Conservation (phyloP, 2,888 invertebrate genomes). For the Acleris cristana region DNA sequence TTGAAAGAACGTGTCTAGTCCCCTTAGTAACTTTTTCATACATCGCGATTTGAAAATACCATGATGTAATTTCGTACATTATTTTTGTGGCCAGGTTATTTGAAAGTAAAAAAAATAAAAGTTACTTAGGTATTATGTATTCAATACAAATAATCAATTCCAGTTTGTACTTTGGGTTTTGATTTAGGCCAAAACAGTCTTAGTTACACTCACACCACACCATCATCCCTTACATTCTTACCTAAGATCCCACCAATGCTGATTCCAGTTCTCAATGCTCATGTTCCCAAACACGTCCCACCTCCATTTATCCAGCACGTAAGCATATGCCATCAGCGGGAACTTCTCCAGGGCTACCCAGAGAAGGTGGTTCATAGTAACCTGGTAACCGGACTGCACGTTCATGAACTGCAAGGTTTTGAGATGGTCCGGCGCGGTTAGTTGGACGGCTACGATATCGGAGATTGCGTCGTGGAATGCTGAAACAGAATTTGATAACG, state of each 20-base stretch:
- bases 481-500: conserved; percentile 45
- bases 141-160: too few species aligned
- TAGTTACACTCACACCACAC: too few species aligned
- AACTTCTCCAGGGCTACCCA: conserved; percentile 75
- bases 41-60: too few species aligned
- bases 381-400: conserved; percentile 63
- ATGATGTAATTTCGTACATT: too few species aligned
- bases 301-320: conserved; percentile 74
- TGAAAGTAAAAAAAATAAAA: too few species aligned
- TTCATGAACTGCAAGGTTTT: conserved; percentile 69
- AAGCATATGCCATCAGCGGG: conserved; percentile 75
- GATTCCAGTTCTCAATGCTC: conserved; percentile 68
- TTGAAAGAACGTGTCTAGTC: too few species aligned
- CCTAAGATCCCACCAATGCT: conserved; percentile 78
- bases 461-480: conserved; percentile 87
- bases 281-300: conserved; percentile 74
- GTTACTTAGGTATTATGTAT: too few species aligned
- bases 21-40: too few species aligned
- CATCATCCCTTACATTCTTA: conserved; percentile 37
- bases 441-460: conserved; percentile 84
- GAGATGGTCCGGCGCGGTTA: conserved; percentile 80
- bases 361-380: conserved; percentile 68
- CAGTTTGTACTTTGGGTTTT: too few species aligned
- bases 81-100: too few species aligned
- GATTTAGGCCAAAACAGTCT: too few species aligned